phyloP scores from a whole-genome alignment of 2,113 vertebrate genomes.

The Chinchilla lanigera region DNA sequence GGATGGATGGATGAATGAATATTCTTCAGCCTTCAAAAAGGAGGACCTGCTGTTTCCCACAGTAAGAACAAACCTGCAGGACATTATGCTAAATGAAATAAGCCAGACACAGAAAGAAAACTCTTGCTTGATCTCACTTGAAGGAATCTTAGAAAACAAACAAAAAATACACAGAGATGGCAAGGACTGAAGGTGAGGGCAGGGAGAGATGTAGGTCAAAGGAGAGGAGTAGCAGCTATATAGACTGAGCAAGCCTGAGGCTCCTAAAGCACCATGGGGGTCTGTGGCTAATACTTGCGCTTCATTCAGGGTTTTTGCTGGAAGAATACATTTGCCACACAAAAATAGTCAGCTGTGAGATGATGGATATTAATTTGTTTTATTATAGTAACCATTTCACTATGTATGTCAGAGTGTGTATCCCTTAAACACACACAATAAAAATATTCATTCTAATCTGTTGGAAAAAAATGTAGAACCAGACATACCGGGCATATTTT shows the following conservation, averaged over 20 bases:
- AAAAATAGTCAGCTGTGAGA: background rate
- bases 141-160: background rate
- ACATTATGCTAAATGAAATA: background rate
- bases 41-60: background rate
- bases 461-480: background rate
- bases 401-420: background rate
- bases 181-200: accelerated
- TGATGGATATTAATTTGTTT: background rate
- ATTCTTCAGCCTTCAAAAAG: background rate
- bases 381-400: background rate
- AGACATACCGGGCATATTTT: background rate
- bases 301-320: background rate
- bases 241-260: too few species aligned
- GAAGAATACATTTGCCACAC: background rate
- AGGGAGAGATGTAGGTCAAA: background rate
- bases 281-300: too few species aligned
- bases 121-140: background rate
- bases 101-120: background rate
- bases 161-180: background rate
- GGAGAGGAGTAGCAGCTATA: background rate
- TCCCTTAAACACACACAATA: background rate
- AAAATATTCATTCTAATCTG: background rate
- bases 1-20: background rate
- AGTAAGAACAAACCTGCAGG: too few species aligned
- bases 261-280: accelerated